These are phyloP conservation scores for Cryptotis parvus DNA, from an alignment of 2,113 vertebrate genomes.

Conservation along the genomic window DNA sequence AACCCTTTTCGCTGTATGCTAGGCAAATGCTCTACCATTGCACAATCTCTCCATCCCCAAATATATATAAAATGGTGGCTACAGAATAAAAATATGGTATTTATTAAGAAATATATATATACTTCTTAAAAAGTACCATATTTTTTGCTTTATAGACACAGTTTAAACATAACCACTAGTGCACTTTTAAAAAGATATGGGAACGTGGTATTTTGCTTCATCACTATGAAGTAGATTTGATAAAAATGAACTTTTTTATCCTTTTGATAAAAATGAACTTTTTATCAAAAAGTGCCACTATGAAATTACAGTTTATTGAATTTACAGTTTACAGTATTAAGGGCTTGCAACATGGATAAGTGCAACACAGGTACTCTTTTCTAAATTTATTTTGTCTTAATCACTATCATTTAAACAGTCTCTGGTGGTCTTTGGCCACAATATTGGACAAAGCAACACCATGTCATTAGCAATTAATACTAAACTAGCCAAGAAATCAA, in stretches of 20 bases:
- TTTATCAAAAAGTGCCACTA: neutral
- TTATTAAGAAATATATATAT: too few relatives aligned
- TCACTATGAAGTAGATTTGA: neutral
- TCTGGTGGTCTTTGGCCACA: neutral
- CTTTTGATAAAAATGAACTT: neutral
- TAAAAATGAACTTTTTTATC: slow-evolving; percentile 21
- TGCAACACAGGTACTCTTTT: neutral
- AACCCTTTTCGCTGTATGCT: too few relatives aligned
- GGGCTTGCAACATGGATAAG: neutral
- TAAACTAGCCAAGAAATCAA: neutral
- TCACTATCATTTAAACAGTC: slow-evolving; percentile 15
- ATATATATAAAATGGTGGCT: too few relatives aligned
- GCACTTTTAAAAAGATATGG: neutral
- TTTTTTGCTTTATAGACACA: neutral
- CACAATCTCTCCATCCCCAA: too few relatives aligned
- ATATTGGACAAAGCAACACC: neutral
- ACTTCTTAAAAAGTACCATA: neutral
- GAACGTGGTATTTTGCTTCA: neutral
- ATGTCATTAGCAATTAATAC: neutral
- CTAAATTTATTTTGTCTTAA: neutral
- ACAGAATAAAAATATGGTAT: too few relatives aligned
- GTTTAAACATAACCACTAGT: neutral
- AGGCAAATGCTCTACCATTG: too few relatives aligned
- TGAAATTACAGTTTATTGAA: neutral
- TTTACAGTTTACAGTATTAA: neutral